Evolutionary conservation across 1,140 invertebrate species (phyloP).

Genomic region (Pseudomyrmex pallidus): DNA sequence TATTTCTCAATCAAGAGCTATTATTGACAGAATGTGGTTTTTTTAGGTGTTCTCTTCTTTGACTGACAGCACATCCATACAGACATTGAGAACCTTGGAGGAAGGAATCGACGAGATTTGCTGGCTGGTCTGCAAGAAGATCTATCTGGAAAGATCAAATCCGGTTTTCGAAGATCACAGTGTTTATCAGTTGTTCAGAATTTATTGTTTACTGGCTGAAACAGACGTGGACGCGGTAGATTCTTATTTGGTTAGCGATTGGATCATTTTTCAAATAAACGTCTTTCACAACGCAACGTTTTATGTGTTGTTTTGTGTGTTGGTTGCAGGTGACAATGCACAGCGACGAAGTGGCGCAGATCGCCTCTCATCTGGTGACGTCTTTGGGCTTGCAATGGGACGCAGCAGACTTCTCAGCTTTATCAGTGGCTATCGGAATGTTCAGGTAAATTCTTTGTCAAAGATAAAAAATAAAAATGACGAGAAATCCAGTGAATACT

Average conservation of each 20-base stretch:
- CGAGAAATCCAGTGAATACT: not conserved
- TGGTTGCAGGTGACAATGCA: slow-evolving; percentile 87
- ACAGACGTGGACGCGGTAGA: slow-evolving; percentile 85
- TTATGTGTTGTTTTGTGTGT: slow-evolving; percentile 50
- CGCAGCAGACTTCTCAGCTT: slow-evolving; percentile 87
- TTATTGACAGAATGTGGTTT: not conserved
- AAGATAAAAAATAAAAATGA: not conserved
- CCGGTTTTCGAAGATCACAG: slow-evolving; percentile 88
- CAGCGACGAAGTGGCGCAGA: slow-evolving; percentile 88
- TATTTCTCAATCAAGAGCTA: not conserved
- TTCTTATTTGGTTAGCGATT: slow-evolving; percentile 66
- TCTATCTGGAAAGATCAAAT: slow-evolving; percentile 86
- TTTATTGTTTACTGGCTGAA: slow-evolving; percentile 92
- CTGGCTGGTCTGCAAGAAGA: slow-evolving; percentile 91
- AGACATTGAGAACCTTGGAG: slow-evolving; percentile 75
- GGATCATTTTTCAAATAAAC: not conserved
- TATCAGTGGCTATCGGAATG: slow-evolving; percentile 87
- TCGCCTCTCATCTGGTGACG: slow-evolving; percentile 88
- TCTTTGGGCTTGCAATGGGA: slow-evolving; percentile 89
- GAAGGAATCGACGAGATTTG: slow-evolving; percentile 88
- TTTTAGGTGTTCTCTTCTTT: slow-evolving; percentile 79
- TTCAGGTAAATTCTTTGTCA: slow-evolving; percentile 79
- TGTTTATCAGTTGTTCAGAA: slow-evolving; percentile 91
- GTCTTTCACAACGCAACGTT: not conserved
- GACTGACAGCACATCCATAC: slow-evolving; percentile 76